These are phyloP conservation scores for Sycophila texana DNA, from an alignment of 2,888 invertebrate species.

Conservation along the genomic window DNA sequence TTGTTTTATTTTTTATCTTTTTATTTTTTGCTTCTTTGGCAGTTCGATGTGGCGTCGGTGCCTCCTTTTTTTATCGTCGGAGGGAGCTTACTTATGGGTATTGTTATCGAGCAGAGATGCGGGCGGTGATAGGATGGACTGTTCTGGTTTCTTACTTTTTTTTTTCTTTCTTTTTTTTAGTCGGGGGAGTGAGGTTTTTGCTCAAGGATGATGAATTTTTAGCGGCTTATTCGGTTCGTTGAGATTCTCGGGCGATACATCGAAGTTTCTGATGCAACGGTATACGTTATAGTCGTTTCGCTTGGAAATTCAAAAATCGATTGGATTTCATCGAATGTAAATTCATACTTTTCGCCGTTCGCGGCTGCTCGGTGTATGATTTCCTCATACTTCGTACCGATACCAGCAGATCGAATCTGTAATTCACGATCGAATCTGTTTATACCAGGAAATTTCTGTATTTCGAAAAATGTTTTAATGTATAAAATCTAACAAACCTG, in stretches of 20 bases:
- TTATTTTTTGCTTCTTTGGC: no score
- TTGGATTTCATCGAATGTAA: constrained; percentile 24
- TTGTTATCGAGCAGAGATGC: no score
- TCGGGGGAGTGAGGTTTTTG: no score
- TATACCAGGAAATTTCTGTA: neutral
- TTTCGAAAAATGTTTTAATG: neutral
- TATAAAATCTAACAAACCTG: neutral
- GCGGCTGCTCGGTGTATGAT: neutral
- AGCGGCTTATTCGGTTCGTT: neutral
- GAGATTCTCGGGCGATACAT: neutral
- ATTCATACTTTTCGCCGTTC: constrained; percentile 4
- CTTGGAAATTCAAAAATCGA: constrained; percentile 30
- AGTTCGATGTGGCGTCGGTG: no score
- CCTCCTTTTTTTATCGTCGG: no score
- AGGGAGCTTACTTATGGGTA: no score
- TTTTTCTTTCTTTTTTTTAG: no score
- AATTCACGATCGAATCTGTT: neutral
- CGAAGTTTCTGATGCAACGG: neutral
- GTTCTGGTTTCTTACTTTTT: no score
- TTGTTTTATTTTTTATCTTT: no score
- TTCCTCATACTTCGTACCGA: neutral
- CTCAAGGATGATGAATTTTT: no score
- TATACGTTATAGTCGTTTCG: neutral
- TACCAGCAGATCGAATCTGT: neutral
- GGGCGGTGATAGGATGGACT: no score